Conservation (phyloP, 2,888 invertebrate species). For the Bembecia ichneumoniformis region DNA sequence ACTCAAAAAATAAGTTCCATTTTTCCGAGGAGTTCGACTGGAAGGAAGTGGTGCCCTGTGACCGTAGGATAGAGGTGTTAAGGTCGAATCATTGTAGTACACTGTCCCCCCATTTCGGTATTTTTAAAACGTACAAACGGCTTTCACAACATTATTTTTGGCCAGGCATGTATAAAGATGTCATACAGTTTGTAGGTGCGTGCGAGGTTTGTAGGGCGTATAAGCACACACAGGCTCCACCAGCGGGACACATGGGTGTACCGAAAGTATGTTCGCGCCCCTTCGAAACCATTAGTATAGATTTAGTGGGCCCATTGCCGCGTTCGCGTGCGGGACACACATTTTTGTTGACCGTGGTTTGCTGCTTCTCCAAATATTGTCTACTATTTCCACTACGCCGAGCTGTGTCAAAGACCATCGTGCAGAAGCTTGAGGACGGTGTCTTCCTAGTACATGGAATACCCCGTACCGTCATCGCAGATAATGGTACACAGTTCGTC, state of each 20-base stretch:
- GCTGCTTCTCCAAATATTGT: no score
- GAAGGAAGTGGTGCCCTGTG: background rate
- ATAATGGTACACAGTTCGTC: slow-evolving; percentile 1
- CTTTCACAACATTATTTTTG: no score
- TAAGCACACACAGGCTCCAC: background rate
- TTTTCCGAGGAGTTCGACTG: no score
- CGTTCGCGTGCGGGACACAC: background rate
- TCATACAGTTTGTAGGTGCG: no score
- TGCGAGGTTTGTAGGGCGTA: no score
- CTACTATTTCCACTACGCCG: slow-evolving; percentile 1
- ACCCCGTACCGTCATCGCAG: slow-evolving; percentile 2
- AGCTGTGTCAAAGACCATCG: background rate
- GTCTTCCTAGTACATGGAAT: slow-evolving; percentile 1
- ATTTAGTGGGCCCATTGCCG: no score
- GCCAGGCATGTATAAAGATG: no score
- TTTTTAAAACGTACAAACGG: no score
- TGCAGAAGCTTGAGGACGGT: background rate
- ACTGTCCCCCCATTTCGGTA: no score
- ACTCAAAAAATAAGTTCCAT: background rate
- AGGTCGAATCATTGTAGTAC: no score
- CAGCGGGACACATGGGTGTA: background rate
- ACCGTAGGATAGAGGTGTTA: no score
- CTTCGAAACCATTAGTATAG: background rate
- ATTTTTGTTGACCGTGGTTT: slow-evolving; percentile 1
- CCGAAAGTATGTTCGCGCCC: background rate